Evolutionary conservation across 2,797 vertebrate species (phyloP).

Genomic region (Lophura swinhoii): DNA sequence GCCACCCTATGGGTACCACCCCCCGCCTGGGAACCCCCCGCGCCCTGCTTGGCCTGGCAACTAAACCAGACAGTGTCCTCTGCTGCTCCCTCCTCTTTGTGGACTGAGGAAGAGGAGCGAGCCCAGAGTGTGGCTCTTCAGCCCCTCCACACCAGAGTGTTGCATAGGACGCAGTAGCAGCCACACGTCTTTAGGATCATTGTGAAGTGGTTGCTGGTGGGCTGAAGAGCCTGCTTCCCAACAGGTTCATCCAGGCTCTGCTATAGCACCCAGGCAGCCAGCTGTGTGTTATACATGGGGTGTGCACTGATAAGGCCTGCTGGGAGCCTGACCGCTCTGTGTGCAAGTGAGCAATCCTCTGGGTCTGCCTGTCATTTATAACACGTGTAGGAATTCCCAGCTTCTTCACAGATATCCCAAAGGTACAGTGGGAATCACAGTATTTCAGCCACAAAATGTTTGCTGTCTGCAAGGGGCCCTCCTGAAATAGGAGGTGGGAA

Average conservation of each 20-base stretch:
- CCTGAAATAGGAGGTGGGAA: neutral
- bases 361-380: neutral
- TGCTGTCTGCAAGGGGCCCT: neutral
- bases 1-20: constrained; percentile 69
- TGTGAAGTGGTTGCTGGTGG: neutral
- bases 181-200: neutral
- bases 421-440: neutral
- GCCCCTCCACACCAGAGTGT: neutral
- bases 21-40: constrained; percentile 23
- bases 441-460: neutral
- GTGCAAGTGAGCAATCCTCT: too few species aligned
- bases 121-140: neutral
- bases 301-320: neutral
- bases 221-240: neutral
- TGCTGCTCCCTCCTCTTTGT: neutral
- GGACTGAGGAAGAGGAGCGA: constrained; percentile 16
- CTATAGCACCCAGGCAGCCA: neutral
- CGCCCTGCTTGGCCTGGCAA: constrained; percentile 76
- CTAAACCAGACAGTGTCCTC: constrained; percentile 10
- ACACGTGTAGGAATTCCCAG: neutral
- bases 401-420: neutral
- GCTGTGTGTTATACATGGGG: neutral
- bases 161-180: neutral
- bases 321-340: neutral
- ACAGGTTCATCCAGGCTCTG: neutral